Percentiles rank a stretch among this genome's conserved stretches.
Evolutionary conservation across 1,140 invertebrate species (phyloP).

Genomic region (Dysdera silvatica): DNA sequence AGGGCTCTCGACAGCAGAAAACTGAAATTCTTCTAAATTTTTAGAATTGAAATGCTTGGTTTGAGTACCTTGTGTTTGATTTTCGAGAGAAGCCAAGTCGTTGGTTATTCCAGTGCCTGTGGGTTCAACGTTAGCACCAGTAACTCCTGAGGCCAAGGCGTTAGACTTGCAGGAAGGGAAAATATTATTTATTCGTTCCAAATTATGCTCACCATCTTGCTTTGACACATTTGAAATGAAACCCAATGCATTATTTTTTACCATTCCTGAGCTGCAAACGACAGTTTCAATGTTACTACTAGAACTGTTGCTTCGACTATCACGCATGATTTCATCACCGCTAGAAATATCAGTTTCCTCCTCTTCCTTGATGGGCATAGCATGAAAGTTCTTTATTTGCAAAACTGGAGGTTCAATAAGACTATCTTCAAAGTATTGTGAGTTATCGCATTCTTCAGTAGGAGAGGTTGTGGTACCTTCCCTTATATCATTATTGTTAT

Average conservation of each 20-base stretch:
- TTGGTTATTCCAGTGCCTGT: background rate
- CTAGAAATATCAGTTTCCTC: slow-evolving; percentile 33
- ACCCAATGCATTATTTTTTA: slow-evolving; percentile 15
- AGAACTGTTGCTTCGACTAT: slow-evolving; percentile 34
- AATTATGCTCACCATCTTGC: background rate
- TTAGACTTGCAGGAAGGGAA: slow-evolving; percentile 27
- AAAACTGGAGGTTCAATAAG: slow-evolving; percentile 28
- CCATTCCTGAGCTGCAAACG: too few species aligned
- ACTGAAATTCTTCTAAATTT: slow-evolving; percentile 17
- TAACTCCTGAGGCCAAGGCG: too few species aligned
- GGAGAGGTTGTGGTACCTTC: background rate
- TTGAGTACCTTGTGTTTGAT: slow-evolving; percentile 29
- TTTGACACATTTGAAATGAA: background rate
- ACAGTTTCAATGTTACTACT: slow-evolving; percentile 20
- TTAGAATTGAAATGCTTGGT: slow-evolving; percentile 29
- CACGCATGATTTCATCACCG: slow-evolving; percentile 33
- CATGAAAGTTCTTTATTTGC: slow-evolving; percentile 23
- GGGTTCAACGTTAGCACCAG: background rate
- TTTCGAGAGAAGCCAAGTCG: background rate
- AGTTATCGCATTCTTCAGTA: slow-evolving; percentile 29
- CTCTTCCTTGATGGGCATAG: slow-evolving; percentile 36
- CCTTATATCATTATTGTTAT: slow-evolving; percentile 22
- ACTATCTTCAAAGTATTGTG: slow-evolving; percentile 36
- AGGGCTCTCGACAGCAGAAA: slow-evolving; percentile 5
- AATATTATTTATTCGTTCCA: slow-evolving; percentile 29